phyloP scores from a whole-genome alignment of 1,140 invertebrate species.

The Lamellibrachia luymesi region DNA sequence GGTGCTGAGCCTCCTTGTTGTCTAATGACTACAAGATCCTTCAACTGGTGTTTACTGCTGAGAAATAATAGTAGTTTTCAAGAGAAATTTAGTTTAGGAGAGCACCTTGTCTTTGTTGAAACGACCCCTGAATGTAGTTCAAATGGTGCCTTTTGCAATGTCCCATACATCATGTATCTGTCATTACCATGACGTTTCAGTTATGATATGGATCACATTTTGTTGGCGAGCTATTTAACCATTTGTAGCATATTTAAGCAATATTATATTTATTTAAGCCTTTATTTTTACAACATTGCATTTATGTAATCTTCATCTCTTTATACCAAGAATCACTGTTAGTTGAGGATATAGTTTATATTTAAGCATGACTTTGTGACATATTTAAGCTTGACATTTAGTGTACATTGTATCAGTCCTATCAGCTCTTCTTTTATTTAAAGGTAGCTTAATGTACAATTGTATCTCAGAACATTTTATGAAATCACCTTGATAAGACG shows the following conservation, averaged over 20 bases:
- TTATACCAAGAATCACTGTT: neutral
- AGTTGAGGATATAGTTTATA: neutral
- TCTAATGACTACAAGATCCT: no score
- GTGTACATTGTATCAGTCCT: neutral
- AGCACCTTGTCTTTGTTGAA: neutral
- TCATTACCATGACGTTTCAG: neutral
- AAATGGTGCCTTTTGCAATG: neutral
- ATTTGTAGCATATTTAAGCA: neutral
- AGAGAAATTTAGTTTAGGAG: no score
- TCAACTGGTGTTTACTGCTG: no score
- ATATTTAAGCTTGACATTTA: neutral
- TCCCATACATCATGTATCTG: neutral
- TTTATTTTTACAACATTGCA: neutral
- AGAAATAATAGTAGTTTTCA: no score
- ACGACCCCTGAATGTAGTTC: neutral
- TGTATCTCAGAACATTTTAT: neutral
- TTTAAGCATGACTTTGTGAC: neutral
- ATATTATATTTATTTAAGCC: neutral
- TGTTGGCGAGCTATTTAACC: neutral
- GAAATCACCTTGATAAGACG: neutral
- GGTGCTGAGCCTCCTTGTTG: no score
- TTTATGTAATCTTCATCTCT: neutral
- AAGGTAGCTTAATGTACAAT: neutral
- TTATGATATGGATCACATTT: neutral
- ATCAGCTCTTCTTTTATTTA: neutral